Percentiles rank a stretch among this genome's conserved stretches.
Evolutionary conservation across 2,797 vertebrate species (phyloP).

Genomic region (Poeciliopsis turneri): DNA sequence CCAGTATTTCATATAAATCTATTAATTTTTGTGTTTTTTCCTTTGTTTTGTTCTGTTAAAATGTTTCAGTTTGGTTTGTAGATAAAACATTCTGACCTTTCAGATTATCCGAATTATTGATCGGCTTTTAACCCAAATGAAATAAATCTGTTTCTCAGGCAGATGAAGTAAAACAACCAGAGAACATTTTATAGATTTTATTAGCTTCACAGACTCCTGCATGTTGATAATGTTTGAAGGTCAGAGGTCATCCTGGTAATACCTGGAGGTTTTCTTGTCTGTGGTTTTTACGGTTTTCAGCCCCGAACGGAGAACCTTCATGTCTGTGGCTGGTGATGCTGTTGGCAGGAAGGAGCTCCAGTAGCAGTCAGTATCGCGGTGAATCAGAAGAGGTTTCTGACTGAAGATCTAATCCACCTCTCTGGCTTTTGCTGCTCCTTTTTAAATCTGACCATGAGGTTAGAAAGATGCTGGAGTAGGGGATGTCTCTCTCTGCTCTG

Average conservation of each 20-base stretch:
- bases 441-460: no score
- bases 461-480: no score
- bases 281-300: not conserved
- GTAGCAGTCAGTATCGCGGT: no score
- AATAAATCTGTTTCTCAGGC: not conserved
- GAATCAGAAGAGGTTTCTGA: no score
- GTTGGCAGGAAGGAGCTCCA: no score
- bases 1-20: not conserved
- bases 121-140: not conserved
- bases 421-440: no score
- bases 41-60: not conserved
- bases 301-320: no score
- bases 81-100: not conserved
- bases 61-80: not conserved
- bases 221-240: not conserved
- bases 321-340: no score
- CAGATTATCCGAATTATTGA: not conserved
- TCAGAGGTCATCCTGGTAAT: not conserved
- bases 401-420: no score
- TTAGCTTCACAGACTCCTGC: not conserved
- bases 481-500: no score
- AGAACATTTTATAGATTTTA: not conserved
- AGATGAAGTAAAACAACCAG: not conserved
- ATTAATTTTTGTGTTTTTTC: not conserved
- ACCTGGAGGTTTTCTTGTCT: not conserved